phyloP scores from a whole-genome alignment of 2,888 invertebrate species.

The Colostygia pectinataria region DNA sequence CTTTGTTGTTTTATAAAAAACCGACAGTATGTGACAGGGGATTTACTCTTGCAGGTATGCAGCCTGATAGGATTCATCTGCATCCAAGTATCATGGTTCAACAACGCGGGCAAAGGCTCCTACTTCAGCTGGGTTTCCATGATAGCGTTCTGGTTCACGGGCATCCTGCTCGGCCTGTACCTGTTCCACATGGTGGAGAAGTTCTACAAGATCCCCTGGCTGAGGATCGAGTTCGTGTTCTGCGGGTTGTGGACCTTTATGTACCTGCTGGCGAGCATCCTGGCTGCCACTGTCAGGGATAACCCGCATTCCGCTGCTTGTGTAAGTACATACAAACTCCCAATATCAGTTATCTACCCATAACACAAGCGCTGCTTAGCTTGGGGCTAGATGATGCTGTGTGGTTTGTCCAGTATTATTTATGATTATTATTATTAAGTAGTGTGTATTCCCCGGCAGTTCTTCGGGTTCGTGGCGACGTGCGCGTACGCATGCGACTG shows the following conservation, averaged over 20 bases:
- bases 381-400: no score
- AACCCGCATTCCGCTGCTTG: constrained; percentile 87
- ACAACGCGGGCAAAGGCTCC: constrained; percentile 82
- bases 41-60: constrained; percentile 72
- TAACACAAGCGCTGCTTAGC: no score
- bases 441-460: constrained; percentile 79
- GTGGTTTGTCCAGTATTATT: no score
- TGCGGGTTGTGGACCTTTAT: constrained; percentile 88
- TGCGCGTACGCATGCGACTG: constrained; percentile 90
- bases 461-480: constrained; percentile 94
- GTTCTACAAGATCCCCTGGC: constrained; percentile 93
- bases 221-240: constrained; percentile 90
- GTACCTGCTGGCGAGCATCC: constrained; percentile 88
- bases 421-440: not conserved
- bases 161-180: constrained; percentile 90
- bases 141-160: constrained; percentile 93
- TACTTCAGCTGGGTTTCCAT: constrained; percentile 92
- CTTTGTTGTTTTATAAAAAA: no score
- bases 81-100: constrained; percentile 84
- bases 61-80: constrained; percentile 92
- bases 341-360: no score
- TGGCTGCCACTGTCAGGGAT: constrained; percentile 84
- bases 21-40: no score
- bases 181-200: constrained; percentile 94
- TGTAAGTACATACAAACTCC: no score